phyloP scores from a whole-genome alignment of 2,113 vertebrate genomes.

The Nipponia nippon region DNA sequence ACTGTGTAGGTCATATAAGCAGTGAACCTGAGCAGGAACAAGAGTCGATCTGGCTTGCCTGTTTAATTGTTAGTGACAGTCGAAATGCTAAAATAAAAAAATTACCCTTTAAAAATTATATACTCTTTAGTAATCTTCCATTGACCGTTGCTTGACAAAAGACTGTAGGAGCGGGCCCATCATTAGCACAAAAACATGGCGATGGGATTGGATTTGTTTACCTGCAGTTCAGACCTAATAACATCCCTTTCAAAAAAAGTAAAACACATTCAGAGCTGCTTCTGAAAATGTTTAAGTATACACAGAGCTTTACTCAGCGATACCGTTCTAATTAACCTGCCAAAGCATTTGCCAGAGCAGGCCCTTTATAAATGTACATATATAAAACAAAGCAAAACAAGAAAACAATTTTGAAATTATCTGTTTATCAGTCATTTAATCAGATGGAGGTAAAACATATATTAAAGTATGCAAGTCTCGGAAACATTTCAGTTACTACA shows the following conservation, averaged over 20 bases:
- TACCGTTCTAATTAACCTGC: background rate
- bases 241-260: background rate
- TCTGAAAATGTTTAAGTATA: background rate
- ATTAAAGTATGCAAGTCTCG: background rate
- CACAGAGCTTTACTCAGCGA: background rate
- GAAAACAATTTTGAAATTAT: background rate
- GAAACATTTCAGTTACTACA: background rate
- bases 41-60: background rate
- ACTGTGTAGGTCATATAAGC: background rate
- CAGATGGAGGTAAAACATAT: background rate
- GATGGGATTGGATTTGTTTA: background rate
- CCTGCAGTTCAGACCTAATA: background rate
- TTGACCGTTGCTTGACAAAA: background rate
- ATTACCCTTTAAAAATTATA: background rate
- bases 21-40: background rate
- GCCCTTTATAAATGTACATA: background rate
- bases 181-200: background rate
- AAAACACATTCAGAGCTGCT: background rate
- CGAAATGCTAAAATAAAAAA: background rate
- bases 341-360: background rate
- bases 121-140: background rate
- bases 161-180: background rate
- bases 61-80: background rate
- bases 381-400: conserved; percentile 2
- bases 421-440: background rate